Conservation (phyloP, 2,797 vertebrate genomes). For the Chromobotia macracanthus region DNA sequence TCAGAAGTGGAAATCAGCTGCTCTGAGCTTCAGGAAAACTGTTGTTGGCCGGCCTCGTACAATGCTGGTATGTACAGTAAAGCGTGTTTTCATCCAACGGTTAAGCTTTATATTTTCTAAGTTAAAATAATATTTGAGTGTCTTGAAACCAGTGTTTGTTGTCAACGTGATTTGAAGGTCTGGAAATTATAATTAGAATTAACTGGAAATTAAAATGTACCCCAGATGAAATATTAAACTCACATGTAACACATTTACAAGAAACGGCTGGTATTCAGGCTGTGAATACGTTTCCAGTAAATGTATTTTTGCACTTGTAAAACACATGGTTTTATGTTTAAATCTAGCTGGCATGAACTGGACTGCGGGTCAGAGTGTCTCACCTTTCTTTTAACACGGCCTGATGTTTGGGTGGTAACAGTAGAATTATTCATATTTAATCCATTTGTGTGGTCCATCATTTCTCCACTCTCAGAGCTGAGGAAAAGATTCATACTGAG, state of each 20-base stretch:
- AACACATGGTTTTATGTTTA: slow-evolving; percentile 6
- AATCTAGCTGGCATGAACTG: background rate
- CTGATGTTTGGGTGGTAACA: background rate
- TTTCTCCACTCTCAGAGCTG: background rate
- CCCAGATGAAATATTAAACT: background rate
- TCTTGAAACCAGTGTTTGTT: slow-evolving; percentile 8
- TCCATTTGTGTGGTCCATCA: slow-evolving; percentile 29
- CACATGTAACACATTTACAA: background rate
- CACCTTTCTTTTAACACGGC: background rate
- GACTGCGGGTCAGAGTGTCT: background rate
- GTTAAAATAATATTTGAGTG: background rate
- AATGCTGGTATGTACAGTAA: slow-evolving; percentile 57
- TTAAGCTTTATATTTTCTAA: slow-evolving; percentile 19
- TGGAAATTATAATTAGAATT: background rate
- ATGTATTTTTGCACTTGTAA: background rate
- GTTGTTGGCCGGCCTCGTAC: slow-evolving; percentile 44
- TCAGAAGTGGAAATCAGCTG: slow-evolving; percentile 47
- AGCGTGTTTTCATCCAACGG: slow-evolving; percentile 16
- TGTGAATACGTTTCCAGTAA: slow-evolving; percentile 12
- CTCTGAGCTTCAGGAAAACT: slow-evolving; percentile 36
- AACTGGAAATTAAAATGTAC: too few species aligned
- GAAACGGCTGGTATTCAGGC: background rate
- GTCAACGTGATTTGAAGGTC: background rate
- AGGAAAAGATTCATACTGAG: slow-evolving; percentile 38
- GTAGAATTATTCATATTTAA: slow-evolving; percentile 8